Evolutionary conservation across 1,140 invertebrate species (phyloP), one percentile per base, ranked within the genome.

Genomic region (Papilio machaon): DNA sequence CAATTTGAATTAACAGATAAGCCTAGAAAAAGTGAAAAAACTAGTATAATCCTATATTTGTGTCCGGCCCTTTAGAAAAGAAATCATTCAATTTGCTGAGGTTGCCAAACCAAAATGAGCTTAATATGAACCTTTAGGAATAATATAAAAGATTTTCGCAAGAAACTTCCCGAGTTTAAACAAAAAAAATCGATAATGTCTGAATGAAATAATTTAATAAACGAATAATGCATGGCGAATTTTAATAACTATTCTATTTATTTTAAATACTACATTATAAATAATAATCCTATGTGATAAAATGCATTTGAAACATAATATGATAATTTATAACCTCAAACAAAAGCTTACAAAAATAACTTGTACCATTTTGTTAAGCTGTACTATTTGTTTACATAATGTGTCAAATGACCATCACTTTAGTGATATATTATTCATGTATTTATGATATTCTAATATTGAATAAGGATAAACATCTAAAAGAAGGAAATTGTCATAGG

Each of bases 391-490:
- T 60, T 58, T 79, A 46, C 60, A 79, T 10, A 78, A 46, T 49
- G 38, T 64, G 64, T 70, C 60, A 17, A 67, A 67, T 38, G 38
- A 79, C 30, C 38, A 83, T 74, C 84, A 82, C 86, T 74, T 67
- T 81, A 85, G 86, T 85, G 80, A 86, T 85, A 85, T 80, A 83
- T 79, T 83, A n/a, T 67, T 47, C 76, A 74, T 67, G 79, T 86
- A 85, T 86, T 84, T 84, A 83, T 83, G 30, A 84, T 49, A 83
- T 81, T 84, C 80, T 83, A 84, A 83, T 82, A 81, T 79, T 76
- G 83, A 85, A 81, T 89, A 90, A 90, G 88, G 80, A 80, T 86
- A 88, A 87, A 83, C 82, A 85, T 88, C 87, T 88, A 84, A 86
- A 85, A 70, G 58, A 86, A 79, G 82, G 84, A 86, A 83, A 86